These are phyloP conservation scores for Gibbula magus DNA, from an alignment of 2,888 invertebrate species.

Conservation along the genomic window DNA sequence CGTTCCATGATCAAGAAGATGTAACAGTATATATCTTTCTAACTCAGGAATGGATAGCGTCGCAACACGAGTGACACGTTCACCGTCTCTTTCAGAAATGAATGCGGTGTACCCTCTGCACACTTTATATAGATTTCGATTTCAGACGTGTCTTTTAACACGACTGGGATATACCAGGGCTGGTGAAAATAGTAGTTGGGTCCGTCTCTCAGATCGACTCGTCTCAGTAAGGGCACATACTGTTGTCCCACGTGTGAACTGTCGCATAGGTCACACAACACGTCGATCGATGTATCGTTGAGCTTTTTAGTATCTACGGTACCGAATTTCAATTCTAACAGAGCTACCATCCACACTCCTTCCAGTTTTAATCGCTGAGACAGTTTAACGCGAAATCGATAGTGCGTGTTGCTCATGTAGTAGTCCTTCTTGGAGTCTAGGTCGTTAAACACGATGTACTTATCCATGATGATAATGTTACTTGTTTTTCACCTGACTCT, in stretches of 20 bases:
- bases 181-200: background rate
- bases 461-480: no score
- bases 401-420: no score
- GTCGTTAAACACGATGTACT: no score
- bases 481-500: no score
- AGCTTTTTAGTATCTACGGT: background rate
- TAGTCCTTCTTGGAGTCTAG: no score
- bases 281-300: background rate
- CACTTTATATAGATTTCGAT: background rate
- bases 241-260: background rate
- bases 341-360: background rate
- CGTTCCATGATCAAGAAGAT: no score
- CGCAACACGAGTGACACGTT: background rate
- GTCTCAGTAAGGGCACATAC: background rate
- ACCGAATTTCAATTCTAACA: background rate
- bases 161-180: background rate
- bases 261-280: background rate
- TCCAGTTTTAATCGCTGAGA: background rate
- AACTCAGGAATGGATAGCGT: conserved; percentile 1
- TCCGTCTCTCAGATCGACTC: background rate
- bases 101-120: background rate
- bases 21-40: no score
- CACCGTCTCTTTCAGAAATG: background rate
- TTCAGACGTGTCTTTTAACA: background rate
- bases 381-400: background rate